Conservation (phyloP, 2,113 vertebrate species). For the Neofelis nebulosa region DNA sequence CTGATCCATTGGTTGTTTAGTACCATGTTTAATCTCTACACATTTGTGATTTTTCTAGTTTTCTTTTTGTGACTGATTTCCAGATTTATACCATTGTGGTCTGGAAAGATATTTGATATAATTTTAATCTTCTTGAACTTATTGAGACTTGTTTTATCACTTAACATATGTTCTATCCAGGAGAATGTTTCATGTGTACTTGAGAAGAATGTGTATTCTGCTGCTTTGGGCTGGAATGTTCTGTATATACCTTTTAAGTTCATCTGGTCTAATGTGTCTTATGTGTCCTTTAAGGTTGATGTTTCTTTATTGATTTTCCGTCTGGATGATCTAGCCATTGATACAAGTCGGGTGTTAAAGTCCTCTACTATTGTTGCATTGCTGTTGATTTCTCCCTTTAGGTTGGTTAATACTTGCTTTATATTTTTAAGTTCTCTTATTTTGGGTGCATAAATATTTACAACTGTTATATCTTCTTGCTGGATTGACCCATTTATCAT, state of each 20-base stretch:
- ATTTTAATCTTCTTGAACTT: not conserved
- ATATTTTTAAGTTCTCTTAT: not conserved
- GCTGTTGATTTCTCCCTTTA: not conserved
- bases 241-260: not conserved
- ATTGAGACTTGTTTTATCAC: not conserved
- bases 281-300: not conserved
- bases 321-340: not conserved
- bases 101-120: not conserved
- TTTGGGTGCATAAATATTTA: not conserved
- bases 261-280: not conserved
- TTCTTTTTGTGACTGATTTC: not conserved
- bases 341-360: not conserved
- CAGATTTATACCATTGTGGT: not conserved
- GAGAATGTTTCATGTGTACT: not conserved
- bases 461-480: not conserved
- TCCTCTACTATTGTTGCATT: not conserved
- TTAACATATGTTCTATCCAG: not conserved
- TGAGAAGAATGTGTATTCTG: not conserved
- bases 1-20: not conserved
- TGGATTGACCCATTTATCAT: not conserved
- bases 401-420: not conserved
- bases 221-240: not conserved
- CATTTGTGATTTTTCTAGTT: not conserved
- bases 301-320: not conserved
- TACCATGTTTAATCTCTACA: not conserved